A percentile compares a stretch with the other conserved stretches of the same genome.
These are phyloP conservation scores for Camponotus pennsylvanicus DNA, from an alignment of 1,140 invertebrate genomes.

Conservation along the genomic window DNA sequence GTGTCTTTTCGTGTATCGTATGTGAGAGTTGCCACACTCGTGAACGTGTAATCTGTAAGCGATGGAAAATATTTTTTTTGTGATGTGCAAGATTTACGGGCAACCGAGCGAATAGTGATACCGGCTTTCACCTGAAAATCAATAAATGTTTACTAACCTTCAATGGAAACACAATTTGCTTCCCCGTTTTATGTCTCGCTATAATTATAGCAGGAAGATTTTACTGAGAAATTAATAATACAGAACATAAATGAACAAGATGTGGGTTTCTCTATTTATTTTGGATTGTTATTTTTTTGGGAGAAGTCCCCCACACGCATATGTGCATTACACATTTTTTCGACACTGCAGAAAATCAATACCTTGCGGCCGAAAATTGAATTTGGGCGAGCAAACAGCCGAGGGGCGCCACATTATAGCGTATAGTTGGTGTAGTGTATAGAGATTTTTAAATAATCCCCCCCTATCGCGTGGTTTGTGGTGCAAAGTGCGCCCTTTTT, in stretches of 20 bases:
- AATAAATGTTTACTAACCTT: no score
- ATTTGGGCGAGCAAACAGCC: constrained; percentile 68
- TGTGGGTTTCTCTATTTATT: no score
- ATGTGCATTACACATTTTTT: constrained; percentile 44
- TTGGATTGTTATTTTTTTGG: no score
- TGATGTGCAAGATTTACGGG: constrained; percentile 5
- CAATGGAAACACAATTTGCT: no score
- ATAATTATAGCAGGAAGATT: no score
- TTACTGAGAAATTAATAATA: no score
- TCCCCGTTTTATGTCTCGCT: no score
- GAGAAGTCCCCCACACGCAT: no score
- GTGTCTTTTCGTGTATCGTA: neutral
- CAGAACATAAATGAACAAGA: no score
- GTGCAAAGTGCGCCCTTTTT: neutral
- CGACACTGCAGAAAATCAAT: constrained; percentile 63
- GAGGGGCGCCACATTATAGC: constrained; percentile 28
- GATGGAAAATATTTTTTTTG: constrained; percentile 60
- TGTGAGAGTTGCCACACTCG: neutral
- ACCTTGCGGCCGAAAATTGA: constrained; percentile 71
- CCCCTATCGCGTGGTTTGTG: no score
- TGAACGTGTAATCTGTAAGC: constrained; percentile 6
- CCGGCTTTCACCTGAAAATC: no score
- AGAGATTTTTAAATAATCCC: constrained; percentile 45
- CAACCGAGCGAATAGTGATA: neutral
- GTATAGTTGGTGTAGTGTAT: constrained; percentile 5